Base-by-base conservation (phyloP, 2,888 invertebrate genomes). In the Physocephala rufipes region DNA sequence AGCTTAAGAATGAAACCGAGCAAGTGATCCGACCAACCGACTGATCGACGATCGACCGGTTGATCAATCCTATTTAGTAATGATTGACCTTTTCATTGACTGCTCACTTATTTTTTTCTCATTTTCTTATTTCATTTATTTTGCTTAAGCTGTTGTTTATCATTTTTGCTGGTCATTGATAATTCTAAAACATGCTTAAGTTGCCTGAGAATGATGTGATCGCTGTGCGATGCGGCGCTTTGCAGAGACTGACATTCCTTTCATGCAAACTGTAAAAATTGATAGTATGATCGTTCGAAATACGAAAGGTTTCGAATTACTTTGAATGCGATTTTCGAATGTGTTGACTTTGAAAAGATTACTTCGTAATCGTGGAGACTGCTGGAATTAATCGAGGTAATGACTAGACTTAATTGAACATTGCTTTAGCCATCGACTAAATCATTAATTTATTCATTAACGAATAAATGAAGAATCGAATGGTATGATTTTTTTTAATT, bases 11-110 rank as follows among this genome's bases (percentile, higher is more conserved):
- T 36, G 36, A 36, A 36, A 36, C 9, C 9, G 36, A 36, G 36
- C 36, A 36, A 36, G 36, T 36, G 9, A 36, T n/a, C 36, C 36
- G 9, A 36, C 4, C 5, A 36, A 36, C 36, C 5, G 4, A 36
- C 36, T 4, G 36, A 7, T 7, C 36, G 36, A 36, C 36, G 36
- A 7, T 2, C 53, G 53, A n/a, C 9, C 24, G 12, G 28, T 9
- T 58, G 45, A 67, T 67, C 45, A 28, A 45, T 45, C n/a, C 45
- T 16, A 43, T 45, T 43, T 16, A n/a, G 43, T 36, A n/a, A 15
- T 36, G 45, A 58, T 67, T 67, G 67, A 67, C 67, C 67, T 67
- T 67, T 67, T 67, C 55, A 45, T 26, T 26, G 45, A 36, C 9
- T 36, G 4, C 9, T 36, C 9, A 9, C 9, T 36, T 36, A 9